Percentiles rank a stretch among this genome's conserved stretches.
Conservation (phyloP, 2,888 invertebrate genomes). For the Cynaeus angustus region DNA sequence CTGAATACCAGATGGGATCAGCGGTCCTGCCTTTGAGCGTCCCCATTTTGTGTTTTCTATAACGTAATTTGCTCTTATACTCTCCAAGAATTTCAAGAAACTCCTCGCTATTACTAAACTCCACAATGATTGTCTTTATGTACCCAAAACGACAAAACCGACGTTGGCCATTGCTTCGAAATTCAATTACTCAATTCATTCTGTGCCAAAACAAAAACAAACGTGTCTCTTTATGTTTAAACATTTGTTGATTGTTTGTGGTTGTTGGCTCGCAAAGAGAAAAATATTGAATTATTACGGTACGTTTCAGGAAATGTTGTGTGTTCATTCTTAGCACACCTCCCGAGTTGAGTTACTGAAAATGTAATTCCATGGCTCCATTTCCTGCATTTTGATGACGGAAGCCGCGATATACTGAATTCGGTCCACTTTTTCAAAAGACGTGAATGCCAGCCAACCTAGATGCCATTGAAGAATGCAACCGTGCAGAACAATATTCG, state of each 20-base stretch:
- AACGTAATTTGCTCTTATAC: slow-evolving; percentile 64
- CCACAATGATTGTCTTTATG: slow-evolving; percentile 41
- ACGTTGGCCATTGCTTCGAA: slow-evolving; percentile 23
- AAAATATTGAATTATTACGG: slow-evolving; percentile 57
- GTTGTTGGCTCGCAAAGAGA: slow-evolving; percentile 34
- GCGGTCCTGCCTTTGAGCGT: slow-evolving; percentile 64
- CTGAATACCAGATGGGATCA: slow-evolving; percentile 68
- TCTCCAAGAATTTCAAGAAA: slow-evolving; percentile 57
- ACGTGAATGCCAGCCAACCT: slow-evolving; percentile 60
- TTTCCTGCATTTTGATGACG: slow-evolving; percentile 65
- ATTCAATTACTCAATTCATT: slow-evolving; percentile 16
- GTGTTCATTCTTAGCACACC: slow-evolving; percentile 65
- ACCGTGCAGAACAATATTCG: slow-evolving; percentile 60
- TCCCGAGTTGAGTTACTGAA: slow-evolving; percentile 66
- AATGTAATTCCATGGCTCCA: slow-evolving; percentile 65
- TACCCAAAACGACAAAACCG: slow-evolving; percentile 25
- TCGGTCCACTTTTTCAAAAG: slow-evolving; percentile 61
- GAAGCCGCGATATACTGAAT: slow-evolving; percentile 61
- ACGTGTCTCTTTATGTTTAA: slow-evolving; percentile 25
- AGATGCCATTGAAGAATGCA: slow-evolving; percentile 61
- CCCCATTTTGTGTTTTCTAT: slow-evolving; percentile 64
- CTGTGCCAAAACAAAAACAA: slow-evolving; percentile 12
- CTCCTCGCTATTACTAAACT: slow-evolving; percentile 26
- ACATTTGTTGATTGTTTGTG: slow-evolving; percentile 32
- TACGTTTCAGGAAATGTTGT: slow-evolving; percentile 55